Evolutionary conservation across 2,888 invertebrate species (phyloP), one percentile per base, ranked within the genome.

Genomic region (Clepsis dumicolana): DNA sequence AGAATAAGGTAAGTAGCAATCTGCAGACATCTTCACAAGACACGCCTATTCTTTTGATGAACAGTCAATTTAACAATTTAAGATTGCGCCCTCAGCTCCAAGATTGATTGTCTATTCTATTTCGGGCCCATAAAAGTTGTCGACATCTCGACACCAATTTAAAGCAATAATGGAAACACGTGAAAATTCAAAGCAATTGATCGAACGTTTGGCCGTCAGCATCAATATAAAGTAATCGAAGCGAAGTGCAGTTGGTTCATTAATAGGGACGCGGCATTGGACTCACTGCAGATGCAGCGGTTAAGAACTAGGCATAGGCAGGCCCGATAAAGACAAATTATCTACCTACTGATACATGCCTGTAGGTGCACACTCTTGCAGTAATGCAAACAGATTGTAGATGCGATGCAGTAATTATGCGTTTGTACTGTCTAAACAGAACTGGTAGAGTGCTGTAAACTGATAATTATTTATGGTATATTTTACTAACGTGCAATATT

Each of bases 241-340:
- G 32, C 44, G n/a, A 60, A 44, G 57, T 64, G 50, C 68, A 64
- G 16, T 67, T 38, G 50, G 2, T 54, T 32, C 27, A 48, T 63
- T 68, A n/a, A n/a, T n/a, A 63, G 29, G 68, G 50, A 52, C 67
- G 38, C 48, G 67, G 56, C 62, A 67, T 67, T 67, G 67, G 29
- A 63, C 67, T 48, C 27, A 24, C 57, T 57, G 62, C 61, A 60
- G 16, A 44, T 35, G 53, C 8, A 32, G 38, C 16, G 41, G 25
- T 41, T 53, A 65, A 29, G 59, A 57, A 24, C 16, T 7, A 44
- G 2, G 29, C 29, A 21, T 56, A 54, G 41, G 5, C 54, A 44
- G 21, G 8, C 4, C 32, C 14, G 21, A 57, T 57, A 38, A 38
- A 24, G n/a, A 1, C 35, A 32, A 54, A 32, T 32, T 10, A 35